These are phyloP conservation scores for Aspidiotus destructor DNA, from an alignment of 2,888 invertebrate genomes.

Conservation along the genomic window DNA sequence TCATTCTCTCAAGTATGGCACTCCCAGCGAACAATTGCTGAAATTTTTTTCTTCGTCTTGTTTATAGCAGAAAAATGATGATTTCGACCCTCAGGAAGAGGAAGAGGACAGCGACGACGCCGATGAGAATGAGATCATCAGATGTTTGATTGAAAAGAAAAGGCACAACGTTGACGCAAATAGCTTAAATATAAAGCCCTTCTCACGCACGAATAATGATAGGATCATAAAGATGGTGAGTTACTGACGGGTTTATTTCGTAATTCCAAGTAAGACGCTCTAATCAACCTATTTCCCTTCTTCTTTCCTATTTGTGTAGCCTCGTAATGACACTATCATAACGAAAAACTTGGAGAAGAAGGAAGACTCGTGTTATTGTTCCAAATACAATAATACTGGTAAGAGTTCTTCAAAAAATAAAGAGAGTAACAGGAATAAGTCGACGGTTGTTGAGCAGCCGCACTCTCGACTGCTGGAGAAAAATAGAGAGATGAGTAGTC, in stretches of 20 bases:
- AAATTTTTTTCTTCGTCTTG: no score
- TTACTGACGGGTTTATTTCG: neutral
- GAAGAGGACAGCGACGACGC: conserved; percentile 35
- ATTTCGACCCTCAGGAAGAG: neutral
- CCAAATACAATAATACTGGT: conserved; percentile 7
- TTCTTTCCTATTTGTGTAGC: neutral
- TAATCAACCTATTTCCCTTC: no score
- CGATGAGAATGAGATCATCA: conserved; percentile 10
- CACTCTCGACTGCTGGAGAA: neutral
- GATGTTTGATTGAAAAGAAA: conserved; percentile 4
- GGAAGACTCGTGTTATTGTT: conserved; percentile 23
- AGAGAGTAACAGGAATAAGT: conserved; percentile 15
- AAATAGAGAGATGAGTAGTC: conserved; percentile 18
- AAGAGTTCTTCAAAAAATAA: conserved; percentile 10
- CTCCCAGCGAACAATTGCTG: no score
- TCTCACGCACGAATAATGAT: conserved; percentile 9
- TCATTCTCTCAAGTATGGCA: no score
- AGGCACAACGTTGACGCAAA: conserved; percentile 9
- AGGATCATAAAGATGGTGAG: conserved; percentile 17
- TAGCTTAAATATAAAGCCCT: conserved; percentile 18
- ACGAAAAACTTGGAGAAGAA: conserved; percentile 26
- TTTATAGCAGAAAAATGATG: neutral
- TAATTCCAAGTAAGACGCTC: neutral
- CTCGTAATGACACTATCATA: conserved; percentile 5
- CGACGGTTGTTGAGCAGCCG: neutral